Conservation (phyloP, 1,140 invertebrate genomes). For the Eumaeus atala region DNA sequence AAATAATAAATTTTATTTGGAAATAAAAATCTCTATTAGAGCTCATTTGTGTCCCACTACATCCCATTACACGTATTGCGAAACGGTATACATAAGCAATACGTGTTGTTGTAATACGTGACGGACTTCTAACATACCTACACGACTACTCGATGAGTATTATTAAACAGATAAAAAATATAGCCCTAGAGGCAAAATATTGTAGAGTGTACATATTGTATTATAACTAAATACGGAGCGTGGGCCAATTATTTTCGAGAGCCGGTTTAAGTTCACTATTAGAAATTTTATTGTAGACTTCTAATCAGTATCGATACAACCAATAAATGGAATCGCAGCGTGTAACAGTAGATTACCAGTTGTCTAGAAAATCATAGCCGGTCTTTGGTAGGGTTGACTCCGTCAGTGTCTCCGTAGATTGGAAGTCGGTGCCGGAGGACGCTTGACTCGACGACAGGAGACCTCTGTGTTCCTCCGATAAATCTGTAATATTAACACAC, state of each 20-base stretch:
- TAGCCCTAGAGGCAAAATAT: neutral
- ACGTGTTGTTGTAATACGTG: too few relatives aligned
- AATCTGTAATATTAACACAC: conserved; percentile 42
- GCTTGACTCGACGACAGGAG: conserved; percentile 60
- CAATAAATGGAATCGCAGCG: neutral
- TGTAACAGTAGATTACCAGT: conserved; percentile 38
- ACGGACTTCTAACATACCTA: too few relatives aligned
- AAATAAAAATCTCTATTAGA: too few relatives aligned
- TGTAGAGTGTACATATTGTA: too few relatives aligned
- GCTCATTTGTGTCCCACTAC: too few relatives aligned
- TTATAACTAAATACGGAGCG: too few relatives aligned
- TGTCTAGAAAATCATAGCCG: conserved; percentile 84
- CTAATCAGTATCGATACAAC: conserved; percentile 5
- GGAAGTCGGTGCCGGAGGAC: conserved; percentile 63
- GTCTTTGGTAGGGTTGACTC: conserved; percentile 79
- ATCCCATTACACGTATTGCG: too few relatives aligned
- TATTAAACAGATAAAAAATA: too few relatives aligned
- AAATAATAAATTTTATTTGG: too few relatives aligned
- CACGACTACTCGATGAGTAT: too few relatives aligned
- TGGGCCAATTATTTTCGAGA: neutral
- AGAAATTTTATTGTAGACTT: neutral
- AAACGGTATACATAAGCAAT: too few relatives aligned
- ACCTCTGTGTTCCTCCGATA: conserved; percentile 63
- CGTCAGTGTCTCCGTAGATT: conserved; percentile 55
- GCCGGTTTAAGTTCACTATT: neutral